Conservation (phyloP, 2,113 vertebrate genomes). For the Cercopithecus mona region DNA sequence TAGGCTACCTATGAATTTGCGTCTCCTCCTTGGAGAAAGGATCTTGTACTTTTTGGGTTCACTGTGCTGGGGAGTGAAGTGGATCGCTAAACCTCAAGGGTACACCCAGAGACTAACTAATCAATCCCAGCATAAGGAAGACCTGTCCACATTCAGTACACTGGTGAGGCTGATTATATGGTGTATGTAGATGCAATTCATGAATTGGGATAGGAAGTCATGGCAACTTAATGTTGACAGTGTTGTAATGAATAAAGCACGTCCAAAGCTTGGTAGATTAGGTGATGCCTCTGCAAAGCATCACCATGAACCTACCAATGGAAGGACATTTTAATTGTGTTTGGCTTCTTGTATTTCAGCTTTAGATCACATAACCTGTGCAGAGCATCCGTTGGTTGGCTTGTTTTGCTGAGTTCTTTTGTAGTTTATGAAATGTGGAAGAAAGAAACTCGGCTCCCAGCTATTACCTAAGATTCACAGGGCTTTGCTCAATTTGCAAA, state of each 20-base stretch:
- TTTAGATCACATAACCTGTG: background rate
- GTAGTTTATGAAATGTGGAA: constrained; percentile 58
- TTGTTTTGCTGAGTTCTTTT: constrained; percentile 45
- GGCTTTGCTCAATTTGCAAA: constrained; percentile 19
- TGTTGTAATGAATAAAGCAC: background rate
- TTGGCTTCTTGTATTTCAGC: constrained; percentile 17
- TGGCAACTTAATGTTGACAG: background rate
- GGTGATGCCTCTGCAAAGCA: background rate
- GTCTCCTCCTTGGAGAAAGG: background rate
- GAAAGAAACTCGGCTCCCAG: constrained; percentile 51
- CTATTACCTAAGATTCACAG: constrained; percentile 48
- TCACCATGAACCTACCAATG: background rate
- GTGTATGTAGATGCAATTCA: background rate
- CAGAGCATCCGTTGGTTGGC: background rate
- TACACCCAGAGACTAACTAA: background rate
- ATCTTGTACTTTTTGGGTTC: background rate
- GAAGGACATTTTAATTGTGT: constrained; percentile 19
- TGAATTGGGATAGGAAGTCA: background rate
- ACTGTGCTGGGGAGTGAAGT: background rate
- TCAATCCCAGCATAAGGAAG: background rate
- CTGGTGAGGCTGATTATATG: background rate
- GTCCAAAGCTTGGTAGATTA: background rate
- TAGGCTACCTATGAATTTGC: background rate
- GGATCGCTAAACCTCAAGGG: background rate
- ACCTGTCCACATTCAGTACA: background rate